Conservation (phyloP, 2,888 invertebrate genomes). For the Odontocerum albicorne region DNA sequence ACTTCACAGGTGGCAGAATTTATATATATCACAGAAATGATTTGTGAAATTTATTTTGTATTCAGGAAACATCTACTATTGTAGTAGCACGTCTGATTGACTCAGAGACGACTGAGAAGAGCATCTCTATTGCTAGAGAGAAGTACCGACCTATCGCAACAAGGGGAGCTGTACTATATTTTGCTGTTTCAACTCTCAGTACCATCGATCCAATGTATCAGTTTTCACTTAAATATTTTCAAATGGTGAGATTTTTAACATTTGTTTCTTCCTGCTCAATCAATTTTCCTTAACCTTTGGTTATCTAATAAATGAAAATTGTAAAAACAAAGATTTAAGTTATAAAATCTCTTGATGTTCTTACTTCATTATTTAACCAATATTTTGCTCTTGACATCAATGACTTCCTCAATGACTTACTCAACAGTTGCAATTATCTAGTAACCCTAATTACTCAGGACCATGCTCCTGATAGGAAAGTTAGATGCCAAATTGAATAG, state of each 20-base stretch:
- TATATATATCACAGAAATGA: not conserved
- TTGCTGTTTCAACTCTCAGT: constrained; percentile 84
- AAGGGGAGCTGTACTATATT: constrained; percentile 87
- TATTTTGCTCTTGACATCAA: too few species aligned
- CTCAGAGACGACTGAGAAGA: constrained; percentile 84
- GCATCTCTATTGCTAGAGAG: constrained; percentile 82
- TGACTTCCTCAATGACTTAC: too few species aligned
- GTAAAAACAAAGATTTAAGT: too few species aligned
- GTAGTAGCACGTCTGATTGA: constrained; percentile 86
- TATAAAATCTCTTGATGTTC: too few species aligned
- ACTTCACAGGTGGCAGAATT: not conserved
- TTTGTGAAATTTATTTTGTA: constrained; percentile 14
- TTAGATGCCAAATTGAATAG: too few species aligned
- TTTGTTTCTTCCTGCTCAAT: too few species aligned
- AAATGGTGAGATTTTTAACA: constrained; percentile 62
- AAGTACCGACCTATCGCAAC: constrained; percentile 84
- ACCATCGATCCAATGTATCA: constrained; percentile 97
- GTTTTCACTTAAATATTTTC: constrained; percentile 90
- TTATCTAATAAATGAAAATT: too few species aligned
- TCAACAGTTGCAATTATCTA: too few species aligned
- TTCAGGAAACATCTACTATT: constrained; percentile 83
- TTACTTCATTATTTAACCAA: too few species aligned
- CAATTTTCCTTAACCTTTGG: too few species aligned
- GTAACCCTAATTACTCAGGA: too few species aligned
- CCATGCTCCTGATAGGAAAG: too few species aligned